Conservation (phyloP, 2,797 vertebrate genomes). For the Syncerus caffer region DNA sequence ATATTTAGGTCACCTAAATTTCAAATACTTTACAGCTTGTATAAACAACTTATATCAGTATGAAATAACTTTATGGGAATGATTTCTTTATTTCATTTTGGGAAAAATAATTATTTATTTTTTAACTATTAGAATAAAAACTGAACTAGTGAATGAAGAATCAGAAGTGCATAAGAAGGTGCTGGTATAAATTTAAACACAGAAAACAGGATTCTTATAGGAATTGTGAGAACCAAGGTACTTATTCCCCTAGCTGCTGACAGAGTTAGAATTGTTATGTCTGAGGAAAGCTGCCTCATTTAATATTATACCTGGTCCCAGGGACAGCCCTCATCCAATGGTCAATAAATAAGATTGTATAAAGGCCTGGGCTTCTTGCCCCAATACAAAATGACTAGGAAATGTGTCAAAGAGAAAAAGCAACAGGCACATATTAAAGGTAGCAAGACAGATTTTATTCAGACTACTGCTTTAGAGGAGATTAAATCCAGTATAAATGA, state of each 20-base stretch:
- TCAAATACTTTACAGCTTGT: not conserved
- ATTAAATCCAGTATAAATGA: not conserved
- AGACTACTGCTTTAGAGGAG: not conserved
- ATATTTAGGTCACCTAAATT: slow-evolving; percentile 26
- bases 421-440: not conserved
- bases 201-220: not conserved
- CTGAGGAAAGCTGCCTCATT: not conserved
- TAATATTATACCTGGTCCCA: no score
- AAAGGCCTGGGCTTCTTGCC: not conserved
- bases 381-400: not conserved
- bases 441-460: not conserved
- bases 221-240: not conserved
- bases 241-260: not conserved
- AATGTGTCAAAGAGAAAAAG: not conserved
- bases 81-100: not conserved
- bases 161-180: not conserved
- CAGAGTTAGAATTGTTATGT: not conserved
- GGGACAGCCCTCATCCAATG: not conserved
- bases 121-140: not conserved
- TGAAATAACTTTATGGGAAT: not conserved
- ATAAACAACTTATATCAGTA: not conserved
- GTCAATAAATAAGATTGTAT: not conserved
- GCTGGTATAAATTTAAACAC: not conserved
- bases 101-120: not conserved
- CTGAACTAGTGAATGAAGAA: not conserved